These are phyloP conservation scores for Montipora capitata DNA, from an alignment of 92 coral and sea anemone genomes.

Conservation along the genomic window DNA sequence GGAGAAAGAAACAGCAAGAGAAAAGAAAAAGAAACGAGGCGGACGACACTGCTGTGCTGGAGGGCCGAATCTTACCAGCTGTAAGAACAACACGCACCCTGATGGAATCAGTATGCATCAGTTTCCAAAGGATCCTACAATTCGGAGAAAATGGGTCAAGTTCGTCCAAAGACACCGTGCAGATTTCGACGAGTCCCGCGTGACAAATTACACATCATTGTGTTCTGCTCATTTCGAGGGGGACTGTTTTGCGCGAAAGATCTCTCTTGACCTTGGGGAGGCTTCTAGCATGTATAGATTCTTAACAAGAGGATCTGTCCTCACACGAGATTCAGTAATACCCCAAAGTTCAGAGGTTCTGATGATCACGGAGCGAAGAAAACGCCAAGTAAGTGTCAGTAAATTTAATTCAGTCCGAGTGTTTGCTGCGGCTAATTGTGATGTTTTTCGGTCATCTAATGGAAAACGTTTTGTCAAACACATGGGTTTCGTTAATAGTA, in stretches of 20 bases:
- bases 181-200: too few species aligned
- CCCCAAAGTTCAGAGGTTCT: not conserved
- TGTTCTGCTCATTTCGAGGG: constrained; percentile 56
- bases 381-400: not conserved
- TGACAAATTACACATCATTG: constrained; percentile 3
- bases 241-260: constrained; percentile 31
- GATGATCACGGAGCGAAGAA: not conserved
- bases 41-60: constrained; percentile 19
- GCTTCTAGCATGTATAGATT: constrained; percentile 3
- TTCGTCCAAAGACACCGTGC: too few species aligned
- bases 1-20: too few species aligned
- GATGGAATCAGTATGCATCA: not conserved
- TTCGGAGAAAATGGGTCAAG: too few species aligned
- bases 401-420: not conserved
- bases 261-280: constrained; percentile 16
- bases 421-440: too few species aligned
- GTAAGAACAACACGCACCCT: constrained; percentile 19
- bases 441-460: too few species aligned
- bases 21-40: too few species aligned
- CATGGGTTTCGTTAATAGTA: too few species aligned
- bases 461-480: too few species aligned
- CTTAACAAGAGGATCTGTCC: constrained; percentile 45
- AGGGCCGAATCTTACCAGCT: constrained; percentile 6
- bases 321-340: constrained; percentile 29
- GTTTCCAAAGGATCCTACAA: not conserved